Evolutionary conservation across 2,113 vertebrate species (phyloP).

Genomic region (Spea multiplicata): DNA sequence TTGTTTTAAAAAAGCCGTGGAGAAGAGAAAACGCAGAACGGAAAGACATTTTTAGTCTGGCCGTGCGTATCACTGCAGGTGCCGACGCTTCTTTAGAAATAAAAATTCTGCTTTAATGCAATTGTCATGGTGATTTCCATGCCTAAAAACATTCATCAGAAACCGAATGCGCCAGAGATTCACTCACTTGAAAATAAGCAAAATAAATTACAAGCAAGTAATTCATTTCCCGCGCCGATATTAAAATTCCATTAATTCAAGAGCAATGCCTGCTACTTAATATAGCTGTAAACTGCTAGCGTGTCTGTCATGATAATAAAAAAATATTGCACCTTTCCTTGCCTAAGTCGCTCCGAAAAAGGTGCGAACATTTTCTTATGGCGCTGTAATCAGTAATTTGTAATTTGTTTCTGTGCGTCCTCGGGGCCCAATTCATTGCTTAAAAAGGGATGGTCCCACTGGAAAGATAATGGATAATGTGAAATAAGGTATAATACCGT

Average conservation of each 20-base stretch:
- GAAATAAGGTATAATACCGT: not conserved
- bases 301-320: not conserved
- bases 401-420: not conserved
- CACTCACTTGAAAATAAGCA: not conserved
- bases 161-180: not conserved
- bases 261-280: not conserved
- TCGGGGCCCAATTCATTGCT: not conserved
- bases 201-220: not conserved
- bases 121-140: constrained; percentile 25
- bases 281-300: not conserved
- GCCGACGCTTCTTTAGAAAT: not conserved
- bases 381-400: too few relatives aligned
- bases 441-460: not conserved
- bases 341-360: not conserved
- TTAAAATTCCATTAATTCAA: not conserved
- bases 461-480: not conserved
- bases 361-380: not conserved
- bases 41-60: not conserved
- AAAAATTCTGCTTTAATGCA: constrained; percentile 19
- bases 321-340: not conserved
- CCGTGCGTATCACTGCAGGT: not conserved
- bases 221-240: not conserved
- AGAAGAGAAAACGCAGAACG: too few relatives aligned
- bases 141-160: constrained; percentile 22
- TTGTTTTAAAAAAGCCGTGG: not conserved